A percentile compares a stretch with the other conserved stretches of the same genome.
phyloP scores from a whole-genome alignment of 2,797 vertebrate genomes.

The Eutrigla gurnardus region DNA sequence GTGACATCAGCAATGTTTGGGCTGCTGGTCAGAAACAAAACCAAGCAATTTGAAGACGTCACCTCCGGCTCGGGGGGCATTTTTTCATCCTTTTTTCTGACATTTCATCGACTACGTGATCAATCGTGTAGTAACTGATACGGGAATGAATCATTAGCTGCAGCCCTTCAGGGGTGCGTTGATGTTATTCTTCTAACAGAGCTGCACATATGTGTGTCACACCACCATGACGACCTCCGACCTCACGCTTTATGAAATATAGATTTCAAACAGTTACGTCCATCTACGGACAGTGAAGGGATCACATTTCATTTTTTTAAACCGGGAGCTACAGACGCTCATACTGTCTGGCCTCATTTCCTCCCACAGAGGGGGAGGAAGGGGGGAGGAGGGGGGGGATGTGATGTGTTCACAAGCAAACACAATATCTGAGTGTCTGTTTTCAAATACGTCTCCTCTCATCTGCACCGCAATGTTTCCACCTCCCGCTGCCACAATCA shows the following conservation, averaged over 20 bases:
- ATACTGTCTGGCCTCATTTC: slow-evolving; percentile 48
- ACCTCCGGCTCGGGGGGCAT: background rate
- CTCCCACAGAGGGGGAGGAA: slow-evolving; percentile 19
- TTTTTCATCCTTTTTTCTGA: slow-evolving; percentile 22
- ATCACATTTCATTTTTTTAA: slow-evolving; percentile 40
- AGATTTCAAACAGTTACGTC: background rate
- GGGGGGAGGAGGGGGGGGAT: slow-evolving; percentile 22
- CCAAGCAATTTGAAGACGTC: slow-evolving; percentile 13
- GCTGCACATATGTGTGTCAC: background rate
- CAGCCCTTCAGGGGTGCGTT: background rate
- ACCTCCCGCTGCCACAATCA: slow-evolving; percentile 49
- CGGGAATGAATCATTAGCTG: slow-evolving; percentile 11
- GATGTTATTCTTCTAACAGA: slow-evolving; percentile 1
- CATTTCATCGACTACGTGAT: slow-evolving; percentile 19
- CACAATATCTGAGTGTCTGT: slow-evolving; percentile 38
- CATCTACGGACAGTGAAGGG: slow-evolving; percentile 6
- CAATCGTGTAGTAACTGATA: slow-evolving; percentile 22
- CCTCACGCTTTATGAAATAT: slow-evolving; percentile 18
- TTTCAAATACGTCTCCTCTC: slow-evolving; percentile 55
- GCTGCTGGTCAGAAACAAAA: background rate
- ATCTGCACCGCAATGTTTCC: slow-evolving; percentile 51
- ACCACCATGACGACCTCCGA: background rate
- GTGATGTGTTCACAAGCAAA: slow-evolving; percentile 52
- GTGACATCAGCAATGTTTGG: background rate
- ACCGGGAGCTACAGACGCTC: slow-evolving; percentile 15